These are phyloP conservation scores for Synanthedon vespiformis DNA, from an alignment of 2,888 invertebrate genomes.

Conservation along the genomic window DNA sequence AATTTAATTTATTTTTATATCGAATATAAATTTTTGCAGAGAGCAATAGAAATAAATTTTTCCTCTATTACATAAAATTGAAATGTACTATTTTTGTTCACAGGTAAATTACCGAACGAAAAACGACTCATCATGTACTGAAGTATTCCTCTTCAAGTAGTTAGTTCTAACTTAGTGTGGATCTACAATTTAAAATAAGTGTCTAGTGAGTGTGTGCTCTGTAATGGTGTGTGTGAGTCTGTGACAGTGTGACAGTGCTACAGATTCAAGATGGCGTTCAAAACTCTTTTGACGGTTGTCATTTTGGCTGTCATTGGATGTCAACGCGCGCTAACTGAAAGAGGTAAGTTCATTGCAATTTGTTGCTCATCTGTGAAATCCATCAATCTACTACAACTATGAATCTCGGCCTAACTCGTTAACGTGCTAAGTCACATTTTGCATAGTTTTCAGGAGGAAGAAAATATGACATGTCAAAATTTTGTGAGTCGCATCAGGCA, in stretches of 20 bases:
- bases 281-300: constrained; percentile 21
- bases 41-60: too few relatives aligned
- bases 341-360: constrained; percentile 17
- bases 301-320: constrained; percentile 20
- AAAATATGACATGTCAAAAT: too few relatives aligned
- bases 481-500: too few relatives aligned
- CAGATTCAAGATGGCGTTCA: constrained; percentile 30
- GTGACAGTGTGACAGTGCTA: constrained; percentile 2
- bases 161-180: neutral
- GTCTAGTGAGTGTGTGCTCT: neutral
- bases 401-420: too few relatives aligned
- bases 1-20: too few relatives aligned
- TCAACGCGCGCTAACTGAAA: constrained; percentile 21
- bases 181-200: neutral
- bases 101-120: neutral
- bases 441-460: too few relatives aligned
- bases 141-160: neutral
- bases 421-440: too few relatives aligned
- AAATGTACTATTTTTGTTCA: neutral
- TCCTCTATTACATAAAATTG: neutral
- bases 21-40: too few relatives aligned
- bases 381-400: too few relatives aligned
- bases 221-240: neutral
- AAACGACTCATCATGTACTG: neutral
- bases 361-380: too few relatives aligned